Conservation (phyloP, 1,140 invertebrate genomes). For the Triops cancriformis region DNA sequence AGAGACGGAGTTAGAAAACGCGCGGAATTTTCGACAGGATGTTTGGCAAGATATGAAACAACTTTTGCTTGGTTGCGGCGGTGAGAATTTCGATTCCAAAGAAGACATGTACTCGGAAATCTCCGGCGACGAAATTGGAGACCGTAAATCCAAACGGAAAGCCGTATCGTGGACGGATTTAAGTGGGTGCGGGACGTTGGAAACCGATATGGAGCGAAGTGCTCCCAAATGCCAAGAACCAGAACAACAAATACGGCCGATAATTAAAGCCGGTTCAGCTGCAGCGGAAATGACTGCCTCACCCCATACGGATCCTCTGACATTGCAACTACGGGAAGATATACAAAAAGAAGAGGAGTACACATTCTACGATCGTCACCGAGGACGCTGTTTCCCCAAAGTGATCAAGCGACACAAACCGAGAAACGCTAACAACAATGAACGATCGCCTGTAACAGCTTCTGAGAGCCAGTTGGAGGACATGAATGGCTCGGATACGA, state of each 20-base stretch:
- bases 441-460: neutral
- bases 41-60: neutral
- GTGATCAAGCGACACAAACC: neutral
- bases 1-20: neutral
- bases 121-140: neutral
- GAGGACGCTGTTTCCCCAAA: neutral
- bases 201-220: neutral
- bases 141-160: neutral
- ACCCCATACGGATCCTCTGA: neutral
- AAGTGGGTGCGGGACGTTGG: neutral
- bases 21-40: neutral
- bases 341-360: neutral
- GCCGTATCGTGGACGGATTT: neutral
- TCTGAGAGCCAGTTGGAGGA: neutral
- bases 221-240: neutral
- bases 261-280: neutral
- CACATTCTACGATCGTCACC: neutral
- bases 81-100: neutral
- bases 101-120: neutral
- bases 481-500: neutral
- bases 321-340: neutral
- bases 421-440: neutral
- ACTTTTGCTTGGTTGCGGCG: neutral
- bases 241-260: neutral
- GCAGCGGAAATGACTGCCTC: neutral